A percentile compares a stretch with the other conserved stretches of the same genome.
These are phyloP conservation scores for Zingel zingel DNA, from an alignment of 2,113 vertebrate species.

Conservation along the genomic window DNA sequence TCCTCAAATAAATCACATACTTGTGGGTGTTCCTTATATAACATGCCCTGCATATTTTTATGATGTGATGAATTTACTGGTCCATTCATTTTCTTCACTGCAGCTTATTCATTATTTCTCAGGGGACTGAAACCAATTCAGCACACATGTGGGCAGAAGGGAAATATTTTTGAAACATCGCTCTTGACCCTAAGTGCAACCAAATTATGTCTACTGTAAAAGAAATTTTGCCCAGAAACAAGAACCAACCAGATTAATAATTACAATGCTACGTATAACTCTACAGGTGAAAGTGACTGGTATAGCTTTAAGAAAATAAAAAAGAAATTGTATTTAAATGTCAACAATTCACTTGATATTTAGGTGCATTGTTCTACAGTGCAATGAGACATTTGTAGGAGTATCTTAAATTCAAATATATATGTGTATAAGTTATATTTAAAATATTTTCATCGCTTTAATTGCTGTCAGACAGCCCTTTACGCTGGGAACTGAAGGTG, in stretches of 20 bases:
- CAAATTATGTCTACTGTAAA: no score
- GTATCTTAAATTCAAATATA: no score
- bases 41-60: neutral
- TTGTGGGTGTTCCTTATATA: slow-evolving; percentile 53
- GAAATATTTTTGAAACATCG: neutral
- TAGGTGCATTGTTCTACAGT: no score
- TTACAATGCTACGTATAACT: no score
- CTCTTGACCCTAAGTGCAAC: neutral
- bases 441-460: no score
- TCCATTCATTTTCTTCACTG: slow-evolving; percentile 21
- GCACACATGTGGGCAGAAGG: neutral
- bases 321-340: neutral
- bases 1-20: slow-evolving; percentile 19
- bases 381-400: no score
- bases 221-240: neutral
- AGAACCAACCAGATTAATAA: neutral
- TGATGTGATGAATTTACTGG: slow-evolving; percentile 8
- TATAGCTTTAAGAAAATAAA: neutral
- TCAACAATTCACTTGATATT: neutral
- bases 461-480: no score
- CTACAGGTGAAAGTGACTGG: neutral
- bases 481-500: no score
- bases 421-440: no score
- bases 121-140: slow-evolving; percentile 1
- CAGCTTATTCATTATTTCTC: neutral